A percentile compares a stretch with the other conserved stretches of the same genome.
phyloP scores from a whole-genome alignment of 2,113 vertebrate genomes.

The Aegithalos caudatus region DNA sequence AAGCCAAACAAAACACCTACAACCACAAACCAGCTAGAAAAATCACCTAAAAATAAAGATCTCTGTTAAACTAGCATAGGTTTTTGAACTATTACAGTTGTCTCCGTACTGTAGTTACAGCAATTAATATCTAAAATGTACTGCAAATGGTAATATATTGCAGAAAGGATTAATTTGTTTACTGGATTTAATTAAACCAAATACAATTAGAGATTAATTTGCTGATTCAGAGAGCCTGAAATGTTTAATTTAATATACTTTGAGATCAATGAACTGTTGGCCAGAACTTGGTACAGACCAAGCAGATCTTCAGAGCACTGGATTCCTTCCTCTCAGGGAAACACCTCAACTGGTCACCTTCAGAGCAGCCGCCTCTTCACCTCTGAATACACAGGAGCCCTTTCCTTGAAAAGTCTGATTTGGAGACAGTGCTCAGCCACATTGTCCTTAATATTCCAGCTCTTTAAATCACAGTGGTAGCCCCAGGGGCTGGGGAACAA shows the following conservation, averaged over 20 bases:
- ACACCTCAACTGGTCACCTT: fast-evolving
- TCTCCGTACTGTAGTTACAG: background rate
- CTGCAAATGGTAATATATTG: background rate
- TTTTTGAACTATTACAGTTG: background rate
- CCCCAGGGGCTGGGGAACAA: background rate
- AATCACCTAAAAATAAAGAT: background rate
- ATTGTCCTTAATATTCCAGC: background rate
- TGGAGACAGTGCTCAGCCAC: background rate
- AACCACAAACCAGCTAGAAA: background rate
- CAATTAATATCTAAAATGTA: background rate
- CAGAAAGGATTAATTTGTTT: background rate
- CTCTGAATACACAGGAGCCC: background rate
- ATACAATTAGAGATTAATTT: background rate
- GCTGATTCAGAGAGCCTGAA: background rate
- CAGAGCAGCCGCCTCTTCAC: background rate
- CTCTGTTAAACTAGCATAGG: background rate
- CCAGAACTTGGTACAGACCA: background rate
- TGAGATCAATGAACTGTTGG: background rate
- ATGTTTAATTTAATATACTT: slow-evolving; percentile 1
- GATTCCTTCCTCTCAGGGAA: background rate
- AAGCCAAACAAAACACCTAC: fast-evolving
- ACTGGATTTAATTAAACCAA: slow-evolving; percentile 19
- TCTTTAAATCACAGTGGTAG: background rate
- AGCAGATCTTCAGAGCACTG: background rate
- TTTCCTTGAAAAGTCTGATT: background rate